Evolutionary conservation across 2,888 invertebrate species (phyloP).

Genomic region (Ophioninae sp.): DNA sequence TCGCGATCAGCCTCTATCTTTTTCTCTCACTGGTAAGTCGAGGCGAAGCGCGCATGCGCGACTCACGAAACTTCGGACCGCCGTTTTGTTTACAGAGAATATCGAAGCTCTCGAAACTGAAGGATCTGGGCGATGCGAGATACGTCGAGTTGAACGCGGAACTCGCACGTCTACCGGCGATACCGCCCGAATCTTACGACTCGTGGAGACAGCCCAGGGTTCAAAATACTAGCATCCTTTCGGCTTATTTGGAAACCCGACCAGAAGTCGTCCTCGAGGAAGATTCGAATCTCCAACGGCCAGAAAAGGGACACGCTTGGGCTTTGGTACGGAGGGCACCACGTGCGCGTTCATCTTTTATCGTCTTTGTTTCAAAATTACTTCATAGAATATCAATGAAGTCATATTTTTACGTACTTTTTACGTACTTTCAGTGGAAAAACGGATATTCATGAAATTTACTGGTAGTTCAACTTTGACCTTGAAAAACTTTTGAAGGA

Average conservation of each 20-base stretch:
- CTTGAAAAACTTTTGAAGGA: too few species aligned
- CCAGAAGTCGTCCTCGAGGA: conserved; percentile 68
- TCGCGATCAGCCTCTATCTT: conserved; percentile 3
- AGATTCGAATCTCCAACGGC: conserved; percentile 28
- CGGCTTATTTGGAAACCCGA: conserved; percentile 68
- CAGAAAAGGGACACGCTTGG: conserved; percentile 54
- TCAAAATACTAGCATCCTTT: conserved; percentile 58
- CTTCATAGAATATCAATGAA: too few species aligned
- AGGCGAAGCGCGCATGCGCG: neutral
- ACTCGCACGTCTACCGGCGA: conserved; percentile 39
- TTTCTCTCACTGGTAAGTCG: conserved; percentile 47
- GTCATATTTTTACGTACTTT: too few species aligned
- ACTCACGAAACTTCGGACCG: neutral
- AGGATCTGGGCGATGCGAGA: conserved; percentile 50
- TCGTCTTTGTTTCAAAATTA: too few species aligned
- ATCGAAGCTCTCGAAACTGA: conserved; percentile 47
- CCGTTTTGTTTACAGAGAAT: conserved; percentile 42
- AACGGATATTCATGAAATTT: too few species aligned
- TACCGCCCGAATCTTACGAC: conserved; percentile 47
- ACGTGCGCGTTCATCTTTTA: neutral
- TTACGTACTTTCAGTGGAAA: too few species aligned
- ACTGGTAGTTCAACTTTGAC: too few species aligned
- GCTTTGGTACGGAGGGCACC: conserved; percentile 56
- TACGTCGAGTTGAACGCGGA: conserved; percentile 53
- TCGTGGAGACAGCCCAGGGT: conserved; percentile 58